Conservation (phyloP, 2,797 vertebrate genomes). For the Amphiprion clarkii region DNA sequence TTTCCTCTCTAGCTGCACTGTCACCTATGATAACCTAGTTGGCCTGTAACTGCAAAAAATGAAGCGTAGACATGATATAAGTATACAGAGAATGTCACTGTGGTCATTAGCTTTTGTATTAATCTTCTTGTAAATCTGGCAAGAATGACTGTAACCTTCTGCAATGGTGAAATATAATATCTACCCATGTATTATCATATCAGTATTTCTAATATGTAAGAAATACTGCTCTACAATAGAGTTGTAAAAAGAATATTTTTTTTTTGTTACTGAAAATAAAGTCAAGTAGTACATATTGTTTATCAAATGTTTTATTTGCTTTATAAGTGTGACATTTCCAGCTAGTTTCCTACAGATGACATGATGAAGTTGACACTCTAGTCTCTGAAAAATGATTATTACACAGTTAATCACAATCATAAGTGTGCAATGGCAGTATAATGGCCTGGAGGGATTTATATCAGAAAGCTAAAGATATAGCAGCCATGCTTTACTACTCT, state of each 20-base stretch:
- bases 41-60: not conserved
- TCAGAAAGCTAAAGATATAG: not conserved
- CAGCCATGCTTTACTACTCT: not conserved
- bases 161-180: constrained; percentile 5
- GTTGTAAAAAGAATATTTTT: constrained; percentile 21
- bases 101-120: not conserved
- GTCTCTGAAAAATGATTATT: constrained; percentile 6
- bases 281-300: constrained; percentile 24
- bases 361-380: not conserved
- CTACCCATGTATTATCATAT: not conserved
- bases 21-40: not conserved
- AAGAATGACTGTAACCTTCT: not conserved
- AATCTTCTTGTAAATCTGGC: constrained; percentile 17
- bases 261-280: constrained; percentile 52
- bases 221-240: constrained; percentile 26
- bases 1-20: not conserved
- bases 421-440: not conserved
- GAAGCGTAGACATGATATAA: not conserved
- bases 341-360: constrained; percentile 17
- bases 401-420: constrained; percentile 2
- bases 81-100: constrained; percentile 18
- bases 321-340: not conserved
- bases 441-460: not conserved
- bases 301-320: constrained; percentile 47
- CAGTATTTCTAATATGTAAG: constrained; percentile 25